These are phyloP conservation scores for Scaptomyza flava DNA, from an alignment of 2,888 invertebrate species.

Conservation along the genomic window DNA sequence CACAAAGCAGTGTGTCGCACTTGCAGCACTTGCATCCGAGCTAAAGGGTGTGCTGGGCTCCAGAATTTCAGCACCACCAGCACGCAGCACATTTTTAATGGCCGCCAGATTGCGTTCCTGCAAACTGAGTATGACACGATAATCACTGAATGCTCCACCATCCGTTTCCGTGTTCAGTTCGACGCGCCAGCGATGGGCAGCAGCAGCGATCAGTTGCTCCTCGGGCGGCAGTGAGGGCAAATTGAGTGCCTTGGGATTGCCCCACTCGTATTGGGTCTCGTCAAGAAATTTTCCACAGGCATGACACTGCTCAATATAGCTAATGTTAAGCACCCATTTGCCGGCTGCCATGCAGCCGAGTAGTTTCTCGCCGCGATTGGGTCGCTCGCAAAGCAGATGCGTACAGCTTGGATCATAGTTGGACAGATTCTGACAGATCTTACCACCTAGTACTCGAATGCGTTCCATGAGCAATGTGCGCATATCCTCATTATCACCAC, in stretches of 20 bases:
- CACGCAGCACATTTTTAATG: slow-evolving; percentile 89
- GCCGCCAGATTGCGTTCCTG: slow-evolving; percentile 86
- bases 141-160: slow-evolving; percentile 86
- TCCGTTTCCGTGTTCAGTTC: slow-evolving; percentile 68
- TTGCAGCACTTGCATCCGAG: slow-evolving; percentile 41
- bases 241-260: slow-evolving; percentile 88
- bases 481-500: slow-evolving; percentile 74
- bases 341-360: slow-evolving; percentile 94
- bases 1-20: slow-evolving; percentile 83
- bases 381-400: slow-evolving; percentile 91
- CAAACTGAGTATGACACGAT: slow-evolving; percentile 87
- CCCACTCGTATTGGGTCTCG: slow-evolving; percentile 94
- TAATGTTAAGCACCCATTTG: slow-evolving; percentile 93
- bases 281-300: slow-evolving; percentile 79
- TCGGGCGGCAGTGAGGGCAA: slow-evolving; percentile 84
- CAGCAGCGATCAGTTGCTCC: slow-evolving; percentile 86
- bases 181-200: slow-evolving; percentile 89
- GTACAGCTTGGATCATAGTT: slow-evolving; percentile 88
- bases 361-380: slow-evolving; percentile 94
- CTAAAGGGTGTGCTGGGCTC: slow-evolving; percentile 83
- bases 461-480: slow-evolving; percentile 72
- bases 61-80: slow-evolving; percentile 90
- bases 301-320: slow-evolving; percentile 90
- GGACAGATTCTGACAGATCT: slow-evolving; percentile 79
- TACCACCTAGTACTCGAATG: slow-evolving; percentile 74